Evolutionary conservation across 2,797 vertebrate species (phyloP).

Genomic region (Anguilla obscura): DNA sequence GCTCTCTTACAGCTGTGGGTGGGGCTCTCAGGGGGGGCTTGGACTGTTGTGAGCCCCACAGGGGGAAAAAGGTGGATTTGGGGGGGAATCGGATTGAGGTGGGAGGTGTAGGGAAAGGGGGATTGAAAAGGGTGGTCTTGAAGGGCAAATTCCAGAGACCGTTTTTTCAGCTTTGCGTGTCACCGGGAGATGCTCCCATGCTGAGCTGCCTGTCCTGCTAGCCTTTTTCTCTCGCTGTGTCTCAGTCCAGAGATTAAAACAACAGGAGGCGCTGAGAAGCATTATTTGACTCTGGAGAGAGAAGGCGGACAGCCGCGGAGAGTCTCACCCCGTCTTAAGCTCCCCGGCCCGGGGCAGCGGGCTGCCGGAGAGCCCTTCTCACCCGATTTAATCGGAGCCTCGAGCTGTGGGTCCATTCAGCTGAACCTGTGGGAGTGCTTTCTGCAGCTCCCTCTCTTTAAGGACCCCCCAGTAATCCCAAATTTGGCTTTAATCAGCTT

Average conservation of each 20-base stretch:
- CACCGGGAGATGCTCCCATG: conserved; percentile 70
- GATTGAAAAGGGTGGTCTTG: conserved; percentile 50
- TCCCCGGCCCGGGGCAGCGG: conserved; percentile 48
- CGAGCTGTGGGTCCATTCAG: conserved; percentile 43
- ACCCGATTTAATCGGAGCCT: conserved; percentile 51
- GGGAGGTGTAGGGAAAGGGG: conserved; percentile 16
- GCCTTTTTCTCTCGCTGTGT: conserved; percentile 62
- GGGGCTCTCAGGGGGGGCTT: not conserved
- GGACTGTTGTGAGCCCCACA: not conserved
- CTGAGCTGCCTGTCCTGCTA: conserved; percentile 69
- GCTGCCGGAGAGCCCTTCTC: conserved; percentile 43
- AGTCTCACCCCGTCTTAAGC: conserved; percentile 59
- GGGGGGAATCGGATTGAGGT: not conserved
- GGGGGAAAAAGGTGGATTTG: not conserved
- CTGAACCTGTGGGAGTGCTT: conserved; percentile 57
- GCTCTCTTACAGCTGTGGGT: not conserved
- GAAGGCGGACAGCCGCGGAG: conserved; percentile 61
- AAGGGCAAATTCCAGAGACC: conserved; percentile 60
- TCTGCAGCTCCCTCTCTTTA: conserved; percentile 53
- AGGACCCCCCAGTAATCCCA: conserved; percentile 60
- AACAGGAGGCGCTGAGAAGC: conserved; percentile 72
- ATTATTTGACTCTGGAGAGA: conserved; percentile 68
- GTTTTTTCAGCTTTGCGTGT: conserved; percentile 74
- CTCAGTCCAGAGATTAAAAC: conserved; percentile 75
- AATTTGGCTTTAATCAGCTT: conserved; percentile 61